A percentile compares a stretch with the other conserved stretches of the same genome.
These are phyloP conservation scores for Heterocephalus glaber DNA, from an alignment of 2,113 vertebrate species.

Conservation along the genomic window DNA sequence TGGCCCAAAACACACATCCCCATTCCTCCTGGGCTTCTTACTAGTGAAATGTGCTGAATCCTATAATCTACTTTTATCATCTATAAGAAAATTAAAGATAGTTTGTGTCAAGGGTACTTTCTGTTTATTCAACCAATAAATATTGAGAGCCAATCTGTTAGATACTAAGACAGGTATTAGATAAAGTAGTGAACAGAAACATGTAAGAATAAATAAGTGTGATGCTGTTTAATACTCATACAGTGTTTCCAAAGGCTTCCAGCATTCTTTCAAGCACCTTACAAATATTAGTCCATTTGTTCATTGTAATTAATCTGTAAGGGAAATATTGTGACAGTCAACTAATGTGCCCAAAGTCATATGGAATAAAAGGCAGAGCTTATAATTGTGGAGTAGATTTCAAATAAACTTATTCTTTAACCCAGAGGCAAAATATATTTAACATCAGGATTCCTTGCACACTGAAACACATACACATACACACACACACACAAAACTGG, in stretches of 20 bases:
- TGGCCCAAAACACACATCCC: background rate
- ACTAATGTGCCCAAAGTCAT: background rate
- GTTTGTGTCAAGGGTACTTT: background rate
- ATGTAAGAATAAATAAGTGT: background rate
- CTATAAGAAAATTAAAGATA: too few relatives aligned
- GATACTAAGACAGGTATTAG: background rate
- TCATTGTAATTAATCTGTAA: background rate
- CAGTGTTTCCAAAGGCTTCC: background rate
- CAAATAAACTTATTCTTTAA: background rate
- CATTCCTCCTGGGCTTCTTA: background rate
- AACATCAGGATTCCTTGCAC: background rate
- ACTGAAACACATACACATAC: background rate
- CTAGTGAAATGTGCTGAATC: background rate
- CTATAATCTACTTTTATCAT: background rate
- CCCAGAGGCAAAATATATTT: background rate
- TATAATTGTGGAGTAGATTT: background rate
- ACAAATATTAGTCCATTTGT: background rate
- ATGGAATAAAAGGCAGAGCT: background rate
- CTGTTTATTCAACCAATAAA: background rate
- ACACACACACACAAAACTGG: background rate
- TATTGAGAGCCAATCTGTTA: background rate
- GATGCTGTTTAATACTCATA: background rate
- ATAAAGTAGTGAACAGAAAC: background rate
- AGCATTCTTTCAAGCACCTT: background rate
- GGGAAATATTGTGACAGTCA: background rate